A percentile compares a stretch with the other conserved stretches of the same genome.
Conservation (phyloP, 2,113 vertebrate species). For the Pipa parva region DNA sequence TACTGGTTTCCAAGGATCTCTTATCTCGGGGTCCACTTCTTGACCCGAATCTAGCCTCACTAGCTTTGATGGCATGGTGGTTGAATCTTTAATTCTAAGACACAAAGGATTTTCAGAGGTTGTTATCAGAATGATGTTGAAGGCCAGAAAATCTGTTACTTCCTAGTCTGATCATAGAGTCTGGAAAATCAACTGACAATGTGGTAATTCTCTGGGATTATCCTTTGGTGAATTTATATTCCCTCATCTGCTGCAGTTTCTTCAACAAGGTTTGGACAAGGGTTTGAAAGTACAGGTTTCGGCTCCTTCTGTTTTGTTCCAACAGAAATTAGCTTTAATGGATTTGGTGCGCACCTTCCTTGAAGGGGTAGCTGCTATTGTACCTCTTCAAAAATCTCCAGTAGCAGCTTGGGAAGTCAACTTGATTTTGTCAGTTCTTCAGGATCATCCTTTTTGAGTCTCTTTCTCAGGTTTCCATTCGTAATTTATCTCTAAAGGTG, state of each 20-base stretch:
- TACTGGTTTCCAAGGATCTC: neutral
- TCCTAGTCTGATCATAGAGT: no score
- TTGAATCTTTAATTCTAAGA: no score
- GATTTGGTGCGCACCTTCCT: no score
- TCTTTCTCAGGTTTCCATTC: neutral
- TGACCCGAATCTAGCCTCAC: neutral
- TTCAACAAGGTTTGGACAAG: no score
- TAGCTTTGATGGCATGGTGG: no score
- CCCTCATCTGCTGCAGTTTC: no score
- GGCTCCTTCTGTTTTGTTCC: neutral
- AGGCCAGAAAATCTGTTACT: neutral
- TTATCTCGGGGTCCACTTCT: neutral
- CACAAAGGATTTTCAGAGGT: neutral
- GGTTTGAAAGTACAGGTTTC: neutral
- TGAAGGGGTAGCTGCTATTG: no score
- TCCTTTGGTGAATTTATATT: no score
- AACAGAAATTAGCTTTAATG: no score
- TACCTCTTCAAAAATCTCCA: neutral
- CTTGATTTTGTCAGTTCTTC: neutral
- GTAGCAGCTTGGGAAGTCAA: neutral
- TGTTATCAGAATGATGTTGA: neutral
- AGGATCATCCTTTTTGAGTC: neutral
- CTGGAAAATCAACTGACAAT: no score
- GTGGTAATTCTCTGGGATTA: no score
- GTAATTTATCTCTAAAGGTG: neutral